Evolutionary conservation across 2,113 vertebrate species (phyloP), one percentile per base, ranked within the genome.

Genomic region (Melanostigma gelatinosum): DNA sequence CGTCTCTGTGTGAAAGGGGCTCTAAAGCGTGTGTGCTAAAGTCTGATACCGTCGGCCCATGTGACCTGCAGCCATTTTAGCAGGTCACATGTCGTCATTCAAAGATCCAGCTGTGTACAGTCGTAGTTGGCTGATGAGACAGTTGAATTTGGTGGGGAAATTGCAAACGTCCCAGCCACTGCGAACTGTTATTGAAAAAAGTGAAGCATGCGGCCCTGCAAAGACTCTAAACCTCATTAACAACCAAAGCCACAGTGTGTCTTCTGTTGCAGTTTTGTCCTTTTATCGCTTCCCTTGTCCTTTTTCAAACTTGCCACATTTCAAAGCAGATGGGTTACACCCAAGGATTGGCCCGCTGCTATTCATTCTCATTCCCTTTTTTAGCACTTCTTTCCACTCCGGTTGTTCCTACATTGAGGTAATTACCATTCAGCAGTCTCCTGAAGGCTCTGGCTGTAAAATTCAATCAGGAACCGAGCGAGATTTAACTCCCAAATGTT

Each of bases 401-500:
- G 84, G 79, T 93, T 91, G 89, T 88, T 92, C 81, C 83, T 85
- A 78, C 90, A 93, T 92, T 84, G 83, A 86, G 91, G 90, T 94
- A 94, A 94, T 95, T 93, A 93, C 88, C 88, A 91, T 92, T 80
- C 86, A 72, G 83, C 77, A 54, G 88, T 92, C 92, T 93, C 86
- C 89, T 81, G 82, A 91, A 88, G 90, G 87, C 86, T 92, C 65
- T 20, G 62, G 87, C 87, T 93, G 91, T 93, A 91, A 93, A 94
- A 93, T 92, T 93, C 91, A 93, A 93, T 94, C 91, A 94, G 87
- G 85, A 85, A 81, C 89, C 85, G 57, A 91, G 91, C 78, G 87
- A 88, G 84, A 93, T 93, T 93, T 91, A 90, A 91, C 90, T 94
- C 94, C 89, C 92, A 72, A 84, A 85, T 85, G 89, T 91, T 88